Evolutionary conservation across 1,140 invertebrate genomes (phyloP).

Genomic region (Apis laboriosa): DNA sequence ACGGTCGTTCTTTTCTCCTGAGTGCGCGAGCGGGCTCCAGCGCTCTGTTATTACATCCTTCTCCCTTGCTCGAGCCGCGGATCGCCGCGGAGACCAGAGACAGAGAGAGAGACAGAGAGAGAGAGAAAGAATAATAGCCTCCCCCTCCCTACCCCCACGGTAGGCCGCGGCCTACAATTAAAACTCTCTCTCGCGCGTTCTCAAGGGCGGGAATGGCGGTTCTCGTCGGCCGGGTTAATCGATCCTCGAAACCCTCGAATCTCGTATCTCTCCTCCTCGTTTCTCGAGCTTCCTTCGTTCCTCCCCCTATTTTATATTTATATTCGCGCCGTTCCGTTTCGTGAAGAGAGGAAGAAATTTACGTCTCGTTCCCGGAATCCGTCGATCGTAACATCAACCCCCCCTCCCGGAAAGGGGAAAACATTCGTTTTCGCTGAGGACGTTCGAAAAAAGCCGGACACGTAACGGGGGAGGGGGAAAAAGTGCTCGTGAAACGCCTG

Average conservation of each 20-base stretch:
- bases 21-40: constrained; percentile 63
- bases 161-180: constrained; percentile 77
- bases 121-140: constrained; percentile 78
- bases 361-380: constrained; percentile 32
- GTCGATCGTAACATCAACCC: constrained; percentile 36
- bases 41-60: constrained; percentile 79
- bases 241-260: constrained; percentile 50
- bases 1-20: constrained; percentile 70
- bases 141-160: constrained; percentile 22
- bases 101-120: constrained; percentile 61
- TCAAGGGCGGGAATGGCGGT: constrained; percentile 56
- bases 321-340: too few species aligned
- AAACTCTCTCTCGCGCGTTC: constrained; percentile 70
- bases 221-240: constrained; percentile 62
- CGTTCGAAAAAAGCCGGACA: constrained; percentile 13
- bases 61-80: constrained; percentile 62
- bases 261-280: constrained; percentile 1
- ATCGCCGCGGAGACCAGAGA: constrained; percentile 44
- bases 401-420: constrained; percentile 59
- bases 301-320: neutral
- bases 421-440: constrained; percentile 58
- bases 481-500: neutral
- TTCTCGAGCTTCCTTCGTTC: constrained; percentile 34
- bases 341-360: neutral
- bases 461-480: constrained; percentile 15